Percentiles rank a stretch among this genome's conserved stretches.
Evolutionary conservation across 2,113 vertebrate species (phyloP).

Genomic region (Canis aureus): DNA sequence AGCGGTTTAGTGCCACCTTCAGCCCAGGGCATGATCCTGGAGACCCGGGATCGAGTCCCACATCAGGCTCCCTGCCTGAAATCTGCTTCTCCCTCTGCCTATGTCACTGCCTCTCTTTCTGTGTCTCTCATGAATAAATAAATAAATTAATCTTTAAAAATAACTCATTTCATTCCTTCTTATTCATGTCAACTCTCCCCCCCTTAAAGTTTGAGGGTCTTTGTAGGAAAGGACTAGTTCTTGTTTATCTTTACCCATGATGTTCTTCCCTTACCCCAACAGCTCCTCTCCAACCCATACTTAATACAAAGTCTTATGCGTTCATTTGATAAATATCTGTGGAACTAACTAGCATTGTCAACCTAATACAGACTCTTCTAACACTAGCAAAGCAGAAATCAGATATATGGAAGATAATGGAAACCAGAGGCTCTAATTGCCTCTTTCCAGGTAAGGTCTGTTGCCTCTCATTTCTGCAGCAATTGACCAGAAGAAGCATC

Average conservation of each 20-base stretch:
- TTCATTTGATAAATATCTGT: slow-evolving; percentile 19
- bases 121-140: too few relatives aligned
- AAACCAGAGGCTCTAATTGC: not conserved
- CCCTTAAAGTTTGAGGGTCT: not conserved
- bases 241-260: not conserved
- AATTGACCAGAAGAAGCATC: not conserved
- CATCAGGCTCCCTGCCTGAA: too few relatives aligned
- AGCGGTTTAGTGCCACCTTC: too few relatives aligned
- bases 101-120: too few relatives aligned
- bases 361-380: slow-evolving; percentile 35
- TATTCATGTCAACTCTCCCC: slow-evolving; percentile 2
- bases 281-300: not conserved
- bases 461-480: not conserved
- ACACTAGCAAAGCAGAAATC: slow-evolving; percentile 41
- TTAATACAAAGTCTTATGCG: not conserved
- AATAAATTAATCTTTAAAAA: not conserved
- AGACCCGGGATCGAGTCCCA: too few relatives aligned
- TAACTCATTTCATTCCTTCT: slow-evolving; percentile 37
- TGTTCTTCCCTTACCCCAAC: not conserved
- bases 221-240: slow-evolving; percentile 6
- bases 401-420: not conserved
- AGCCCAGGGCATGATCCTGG: too few relatives aligned
- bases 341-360: not conserved
- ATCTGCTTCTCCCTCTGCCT: too few relatives aligned
- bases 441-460: not conserved